Evolutionary conservation across 23 tunicate genomes (phyloP).

Genomic region (Phallusia fumigata): DNA sequence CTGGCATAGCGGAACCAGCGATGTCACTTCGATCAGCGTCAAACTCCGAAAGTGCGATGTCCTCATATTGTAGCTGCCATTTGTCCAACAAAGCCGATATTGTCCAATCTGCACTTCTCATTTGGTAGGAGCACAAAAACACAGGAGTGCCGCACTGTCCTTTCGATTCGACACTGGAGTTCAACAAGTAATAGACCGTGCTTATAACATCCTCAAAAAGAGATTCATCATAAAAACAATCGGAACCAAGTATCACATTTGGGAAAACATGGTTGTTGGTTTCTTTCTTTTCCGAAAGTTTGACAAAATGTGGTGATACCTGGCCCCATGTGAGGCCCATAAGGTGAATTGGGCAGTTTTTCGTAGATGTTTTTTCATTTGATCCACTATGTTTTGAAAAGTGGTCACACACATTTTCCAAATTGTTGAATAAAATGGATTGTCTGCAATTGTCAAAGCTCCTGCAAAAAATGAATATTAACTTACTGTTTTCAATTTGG

Average conservation of each 20-base stretch:
- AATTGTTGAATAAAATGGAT: neutral
- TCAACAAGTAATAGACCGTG: slow-evolving; percentile 42
- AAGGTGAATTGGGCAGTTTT: neutral
- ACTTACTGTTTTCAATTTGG: too few species aligned
- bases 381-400: neutral
- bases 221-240: slow-evolving; percentile 70
- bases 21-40: slow-evolving; percentile 39
- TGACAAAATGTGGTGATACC: slow-evolving; percentile 18
- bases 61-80: slow-evolving; percentile 41
- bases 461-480: neutral
- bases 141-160: neutral
- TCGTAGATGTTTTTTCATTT: neutral
- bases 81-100: slow-evolving; percentile 22
- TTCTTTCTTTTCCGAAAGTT: neutral
- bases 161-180: neutral
- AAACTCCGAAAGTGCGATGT: slow-evolving; percentile 39
- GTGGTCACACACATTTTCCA: neutral
- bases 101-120: slow-evolving; percentile 39
- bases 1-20: slow-evolving; percentile 63
- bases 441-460: neutral
- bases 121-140: slow-evolving; percentile 70
- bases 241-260: slow-evolving; percentile 66
- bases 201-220: slow-evolving; percentile 54
- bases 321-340: slow-evolving; percentile 57
- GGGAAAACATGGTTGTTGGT: slow-evolving; percentile 21